Conservation (phyloP, 1,140 invertebrate species). For the Hydropsyche tenuis region DNA sequence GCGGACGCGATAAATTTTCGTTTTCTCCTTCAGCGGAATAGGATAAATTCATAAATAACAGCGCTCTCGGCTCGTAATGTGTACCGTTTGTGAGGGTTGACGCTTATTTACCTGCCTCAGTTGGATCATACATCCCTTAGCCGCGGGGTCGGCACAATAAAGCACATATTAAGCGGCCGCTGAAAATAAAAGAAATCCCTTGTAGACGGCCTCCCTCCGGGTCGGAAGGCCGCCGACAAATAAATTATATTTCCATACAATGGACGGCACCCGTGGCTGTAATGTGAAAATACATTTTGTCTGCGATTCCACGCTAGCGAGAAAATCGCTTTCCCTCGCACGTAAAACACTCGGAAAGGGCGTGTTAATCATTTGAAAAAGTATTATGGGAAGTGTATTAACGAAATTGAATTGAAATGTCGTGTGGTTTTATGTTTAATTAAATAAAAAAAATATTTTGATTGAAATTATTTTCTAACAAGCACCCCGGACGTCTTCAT, state of each 20-base stretch:
- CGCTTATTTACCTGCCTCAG: constrained; percentile 37
- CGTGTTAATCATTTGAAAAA: too few relatives aligned
- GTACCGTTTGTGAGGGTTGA: constrained; percentile 8
- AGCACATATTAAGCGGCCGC: constrained; percentile 32
- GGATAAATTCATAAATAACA: constrained; percentile 25
- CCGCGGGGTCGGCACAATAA: constrained; percentile 31
- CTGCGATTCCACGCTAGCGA: constrained; percentile 19
- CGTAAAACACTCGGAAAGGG: neutral
- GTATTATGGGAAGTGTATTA: too few relatives aligned
- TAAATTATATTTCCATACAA: constrained; percentile 46
- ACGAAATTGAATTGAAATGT: too few relatives aligned
- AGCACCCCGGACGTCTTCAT: too few relatives aligned
- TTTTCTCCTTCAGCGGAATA: constrained; percentile 8
- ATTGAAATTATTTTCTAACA: too few relatives aligned
- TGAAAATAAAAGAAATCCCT: constrained; percentile 26
- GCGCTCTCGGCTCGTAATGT: neutral
- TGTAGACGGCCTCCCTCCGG: neutral
- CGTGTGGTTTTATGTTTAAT: too few relatives aligned
- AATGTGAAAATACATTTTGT: constrained; percentile 32
- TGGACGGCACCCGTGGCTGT: constrained; percentile 40
- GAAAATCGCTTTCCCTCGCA: neutral
- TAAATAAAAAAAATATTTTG: too few relatives aligned
- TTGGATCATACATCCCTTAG: constrained; percentile 38
- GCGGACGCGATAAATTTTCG: constrained; percentile 9
- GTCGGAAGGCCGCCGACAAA: constrained; percentile 29